These are phyloP conservation scores for Stegastes partitus DNA, from an alignment of 2,113 vertebrate genomes.

Conservation along the genomic window DNA sequence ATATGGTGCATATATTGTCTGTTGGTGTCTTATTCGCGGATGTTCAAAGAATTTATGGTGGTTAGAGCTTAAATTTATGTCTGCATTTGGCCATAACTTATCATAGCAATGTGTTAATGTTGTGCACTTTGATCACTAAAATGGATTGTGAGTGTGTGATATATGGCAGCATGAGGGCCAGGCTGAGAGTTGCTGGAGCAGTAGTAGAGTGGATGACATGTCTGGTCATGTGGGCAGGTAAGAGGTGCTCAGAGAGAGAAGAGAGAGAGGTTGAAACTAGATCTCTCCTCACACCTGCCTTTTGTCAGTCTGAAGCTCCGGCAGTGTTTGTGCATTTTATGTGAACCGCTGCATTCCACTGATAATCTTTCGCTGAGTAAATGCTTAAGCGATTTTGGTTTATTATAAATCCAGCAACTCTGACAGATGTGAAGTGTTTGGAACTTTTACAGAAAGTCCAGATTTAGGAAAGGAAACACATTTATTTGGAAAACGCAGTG, in stretches of 20 bases:
- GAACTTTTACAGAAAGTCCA: not conserved
- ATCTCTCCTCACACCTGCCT: constrained; percentile 69
- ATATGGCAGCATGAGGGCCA: constrained; percentile 23
- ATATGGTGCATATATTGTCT: not conserved
- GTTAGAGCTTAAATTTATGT: constrained; percentile 2
- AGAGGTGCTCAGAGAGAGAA: constrained; percentile 58
- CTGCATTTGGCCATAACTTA: not conserved
- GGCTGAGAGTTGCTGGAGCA: constrained; percentile 36
- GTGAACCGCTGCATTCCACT: constrained; percentile 49
- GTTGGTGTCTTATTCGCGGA: not conserved
- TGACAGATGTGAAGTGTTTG: not conserved
- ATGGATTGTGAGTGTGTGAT: constrained; percentile 7
- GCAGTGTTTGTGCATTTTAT: constrained; percentile 9
- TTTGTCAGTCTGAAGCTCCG: constrained; percentile 61
- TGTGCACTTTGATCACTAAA: not conserved
- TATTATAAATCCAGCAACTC: not conserved
- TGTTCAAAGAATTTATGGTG: not conserved
- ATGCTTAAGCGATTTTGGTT: not conserved
- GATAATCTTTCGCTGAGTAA: not conserved
- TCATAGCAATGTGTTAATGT: not conserved
- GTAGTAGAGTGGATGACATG: constrained; percentile 71
- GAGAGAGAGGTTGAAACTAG: constrained; percentile 54
- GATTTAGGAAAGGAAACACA: not conserved
- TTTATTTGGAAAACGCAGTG: constrained; percentile 10
- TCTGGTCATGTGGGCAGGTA: constrained; percentile 83